Evolutionary conservation across 1,140 invertebrate genomes (phyloP), one percentile per base, ranked within the genome.

Genomic region (Drosophila virilis): DNA sequence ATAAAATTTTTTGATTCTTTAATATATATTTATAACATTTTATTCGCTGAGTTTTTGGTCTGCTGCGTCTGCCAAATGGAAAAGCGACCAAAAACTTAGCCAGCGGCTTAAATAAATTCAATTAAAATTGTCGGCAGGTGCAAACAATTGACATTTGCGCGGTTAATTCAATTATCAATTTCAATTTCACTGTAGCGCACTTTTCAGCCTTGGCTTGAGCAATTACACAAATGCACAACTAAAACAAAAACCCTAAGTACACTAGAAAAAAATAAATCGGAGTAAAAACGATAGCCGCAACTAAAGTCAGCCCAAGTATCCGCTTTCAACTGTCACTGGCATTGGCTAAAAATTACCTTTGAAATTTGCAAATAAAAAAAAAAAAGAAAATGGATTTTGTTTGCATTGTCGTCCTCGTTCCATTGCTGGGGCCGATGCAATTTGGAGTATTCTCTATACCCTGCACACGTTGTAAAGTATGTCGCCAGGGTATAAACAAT

Each of bases 81-180:
- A 59, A 54, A 45, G 17, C 13, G 15, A 43, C 33, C 28, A 46
- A 51, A 58, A 38, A 46, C 42, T 15, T 37, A 1, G 78, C 65
- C 75, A 57, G 10, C 28, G 73, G 78, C 83, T 82, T 74, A 82
- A 88, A 79, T 71, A 79, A 88, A 88, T 79, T 77, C 66, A 86
- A 86, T 86, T 83, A 81, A 78, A 81, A 78, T 50, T 70, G 71
- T 66, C 75, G 66, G 45, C 72, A 59, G 46, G 52, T 57, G 75
- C 83, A 88, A 86, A 79, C 62, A 86, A 79, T 82, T 65, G 76
- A 65, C 60, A 52, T 67, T 86, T 59, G 61, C 74, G 54, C 17
- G 66, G 54, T 77, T 78, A 70, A 86, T 75, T 81, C 78, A 85
- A 85, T 85, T 86, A 85, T 86, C 81, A 81, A 72, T 81, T 78